phyloP scores from a whole-genome alignment of 2,888 invertebrate genomes.

The Lasioglossum malachurum region DNA sequence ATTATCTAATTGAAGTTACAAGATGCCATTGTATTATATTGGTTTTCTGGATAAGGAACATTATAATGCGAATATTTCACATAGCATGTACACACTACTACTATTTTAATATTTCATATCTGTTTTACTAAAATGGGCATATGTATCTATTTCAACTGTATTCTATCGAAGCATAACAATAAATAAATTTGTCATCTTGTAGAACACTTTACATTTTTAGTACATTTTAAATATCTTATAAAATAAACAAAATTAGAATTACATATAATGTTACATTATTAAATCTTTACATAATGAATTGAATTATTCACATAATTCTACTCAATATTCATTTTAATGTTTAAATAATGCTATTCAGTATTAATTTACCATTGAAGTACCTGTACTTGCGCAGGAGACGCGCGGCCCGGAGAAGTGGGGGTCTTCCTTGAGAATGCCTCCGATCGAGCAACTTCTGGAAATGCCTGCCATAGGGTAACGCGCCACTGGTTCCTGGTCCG shows the following conservation, averaged over 20 bases:
- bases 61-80: slow-evolving; percentile 15
- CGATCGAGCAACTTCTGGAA: too few species aligned
- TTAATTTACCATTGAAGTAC: too few species aligned
- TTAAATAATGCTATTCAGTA: too few species aligned
- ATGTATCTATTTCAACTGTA: slow-evolving; percentile 55
- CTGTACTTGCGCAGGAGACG: too few species aligned
- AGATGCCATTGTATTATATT: slow-evolving; percentile 22
- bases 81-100: slow-evolving; percentile 6
- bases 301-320: too few species aligned
- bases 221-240: not conserved
- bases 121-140: slow-evolving; percentile 26
- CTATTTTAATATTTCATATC: slow-evolving; percentile 27
- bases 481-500: too few species aligned
- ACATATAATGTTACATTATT: not conserved
- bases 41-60: not conserved
- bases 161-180: slow-evolving; percentile 50
- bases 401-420: too few species aligned
- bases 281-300: too few species aligned
- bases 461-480: too few species aligned
- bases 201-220: not conserved
- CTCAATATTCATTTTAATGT: too few species aligned
- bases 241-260: not conserved
- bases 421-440: too few species aligned
- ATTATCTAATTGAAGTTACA: not conserved
- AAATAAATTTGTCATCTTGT: slow-evolving; percentile 53